Base-by-base conservation (phyloP, 2,888 invertebrate species). In the Drepana falcataria region DNA sequence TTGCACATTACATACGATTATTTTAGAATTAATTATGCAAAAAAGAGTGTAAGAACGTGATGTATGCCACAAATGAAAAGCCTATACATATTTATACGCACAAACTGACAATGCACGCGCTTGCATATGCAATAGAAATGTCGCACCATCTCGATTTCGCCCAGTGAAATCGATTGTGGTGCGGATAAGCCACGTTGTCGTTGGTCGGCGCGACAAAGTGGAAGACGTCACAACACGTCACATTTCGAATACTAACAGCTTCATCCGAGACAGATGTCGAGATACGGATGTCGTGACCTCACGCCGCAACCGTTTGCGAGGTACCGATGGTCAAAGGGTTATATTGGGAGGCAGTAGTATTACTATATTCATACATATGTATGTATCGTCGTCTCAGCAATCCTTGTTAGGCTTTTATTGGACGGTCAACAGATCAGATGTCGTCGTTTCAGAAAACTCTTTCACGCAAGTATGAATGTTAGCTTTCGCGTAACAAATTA, bases 191-290 rank as follows among this genome's bases (percentile, higher is more conserved):
- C 37, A 57, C 59, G 60, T 57, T 40, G 40, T 40, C 44, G 60
- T 56, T 62, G 62, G 63, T 61, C 65, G 71, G 69, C 63, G 66
- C 68, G 69, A 73, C 78, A 76, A 77, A 78, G 73, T 68, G 61
- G 61, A 55, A 59, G 58, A 21, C 44, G 44, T 44, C 44, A 44
- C 44, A 44, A 44, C 44, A 68, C 67, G 71, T 68, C 69, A 65
- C 73, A 61, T 60, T 52, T 61, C 56, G 77, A 73, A 79, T 80
- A 79, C 76, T 78, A 81, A 82, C 78, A 71, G 71, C 74, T 77
- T 67, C 63, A 75, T 76, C 61, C 71, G 57, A 61, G 75, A 77
- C 73, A 73, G 75, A 80, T 77, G 68, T 62, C 66, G 66, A 58
- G 71, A 73, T 72, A 71, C 56, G 56, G 55, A 37, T 34, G 57